A percentile compares a stretch with the other conserved stretches of the same genome.
These are phyloP conservation scores for Pseudochaenichthys georgianus DNA, from an alignment of 2,797 vertebrate species.

Conservation along the genomic window DNA sequence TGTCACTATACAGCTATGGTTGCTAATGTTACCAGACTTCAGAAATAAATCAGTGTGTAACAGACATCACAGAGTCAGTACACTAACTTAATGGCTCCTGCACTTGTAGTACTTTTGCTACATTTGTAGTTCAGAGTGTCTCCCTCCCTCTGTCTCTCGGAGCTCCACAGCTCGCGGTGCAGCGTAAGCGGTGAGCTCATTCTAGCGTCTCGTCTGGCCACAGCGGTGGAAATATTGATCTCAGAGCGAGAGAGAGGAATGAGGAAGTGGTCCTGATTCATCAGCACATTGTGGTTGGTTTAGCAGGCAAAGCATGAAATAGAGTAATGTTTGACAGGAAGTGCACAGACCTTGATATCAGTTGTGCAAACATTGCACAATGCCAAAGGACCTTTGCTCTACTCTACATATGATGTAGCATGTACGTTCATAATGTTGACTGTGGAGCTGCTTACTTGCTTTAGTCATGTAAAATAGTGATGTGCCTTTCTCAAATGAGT, in stretches of 20 bases:
- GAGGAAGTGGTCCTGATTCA: constrained; percentile 62
- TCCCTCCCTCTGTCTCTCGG: constrained; percentile 17
- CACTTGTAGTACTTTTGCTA: too few species aligned
- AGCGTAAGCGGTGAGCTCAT: constrained; percentile 53
- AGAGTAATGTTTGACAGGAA: constrained; percentile 66
- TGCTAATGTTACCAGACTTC: neutral
- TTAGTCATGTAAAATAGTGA: constrained; percentile 12
- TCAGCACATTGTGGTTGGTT: constrained; percentile 46
- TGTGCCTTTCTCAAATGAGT: neutral
- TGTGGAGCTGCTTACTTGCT: constrained; percentile 20
- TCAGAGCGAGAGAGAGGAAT: constrained; percentile 65
- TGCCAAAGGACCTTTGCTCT: constrained; percentile 35
- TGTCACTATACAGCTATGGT: neutral
- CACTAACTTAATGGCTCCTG: neutral
- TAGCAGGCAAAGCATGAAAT: constrained; percentile 35
- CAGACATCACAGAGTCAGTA: neutral
- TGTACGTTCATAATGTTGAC: constrained; percentile 63
- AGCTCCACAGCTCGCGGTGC: constrained; percentile 24
- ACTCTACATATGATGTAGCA: constrained; percentile 75
- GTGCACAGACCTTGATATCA: constrained; percentile 56
- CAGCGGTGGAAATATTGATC: constrained; percentile 73
- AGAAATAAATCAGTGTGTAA: neutral
- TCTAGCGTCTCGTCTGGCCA: constrained; percentile 54
- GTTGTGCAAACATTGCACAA: constrained; percentile 42
- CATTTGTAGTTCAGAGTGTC: neutral